Conservation (phyloP, 2,888 invertebrate genomes). For the Imbricaverruca yamaguchii region DNA sequence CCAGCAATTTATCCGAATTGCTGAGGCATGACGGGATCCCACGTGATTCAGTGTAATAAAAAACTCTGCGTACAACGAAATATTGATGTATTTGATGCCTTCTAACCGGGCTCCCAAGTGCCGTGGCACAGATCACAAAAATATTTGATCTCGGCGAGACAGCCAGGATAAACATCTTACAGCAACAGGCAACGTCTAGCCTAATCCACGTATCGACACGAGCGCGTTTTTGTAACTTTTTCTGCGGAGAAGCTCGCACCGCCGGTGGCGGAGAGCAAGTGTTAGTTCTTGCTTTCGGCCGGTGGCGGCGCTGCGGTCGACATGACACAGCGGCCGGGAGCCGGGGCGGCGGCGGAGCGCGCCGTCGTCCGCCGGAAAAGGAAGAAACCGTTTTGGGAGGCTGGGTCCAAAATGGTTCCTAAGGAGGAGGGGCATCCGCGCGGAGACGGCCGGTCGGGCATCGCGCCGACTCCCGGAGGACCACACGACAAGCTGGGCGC, state of each 20-base stretch:
- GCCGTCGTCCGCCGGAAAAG: background rate
- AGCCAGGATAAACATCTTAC: constrained; percentile 18
- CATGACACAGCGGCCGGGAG: background rate
- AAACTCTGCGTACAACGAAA: constrained; percentile 1
- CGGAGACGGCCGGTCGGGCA: background rate
- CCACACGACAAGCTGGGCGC: background rate
- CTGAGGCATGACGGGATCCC: no score
- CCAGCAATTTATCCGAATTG: no score
- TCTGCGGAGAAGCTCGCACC: background rate
- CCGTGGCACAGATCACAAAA: constrained; percentile 8
- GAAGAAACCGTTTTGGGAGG: constrained; percentile 33
- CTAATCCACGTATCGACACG: constrained; percentile 9
- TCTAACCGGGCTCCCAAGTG: background rate
- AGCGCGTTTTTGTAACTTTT: constrained; percentile 6
- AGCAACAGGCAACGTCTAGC: background rate
- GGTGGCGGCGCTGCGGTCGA: constrained; percentile 1
- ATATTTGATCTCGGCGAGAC: constrained; percentile 16
- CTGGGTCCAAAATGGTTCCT: constrained; percentile 33
- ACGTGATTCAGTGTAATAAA: no score
- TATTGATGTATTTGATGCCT: constrained; percentile 4
- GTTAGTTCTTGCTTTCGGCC: constrained; percentile 4
- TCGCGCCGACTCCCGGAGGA: background rate
- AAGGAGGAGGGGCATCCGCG: constrained; percentile 25
- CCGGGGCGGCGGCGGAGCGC: background rate
- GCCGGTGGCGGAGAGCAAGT: background rate